Evolutionary conservation across 2,797 vertebrate genomes (phyloP).

Genomic region (Chaenodraco wilsoni): DNA sequence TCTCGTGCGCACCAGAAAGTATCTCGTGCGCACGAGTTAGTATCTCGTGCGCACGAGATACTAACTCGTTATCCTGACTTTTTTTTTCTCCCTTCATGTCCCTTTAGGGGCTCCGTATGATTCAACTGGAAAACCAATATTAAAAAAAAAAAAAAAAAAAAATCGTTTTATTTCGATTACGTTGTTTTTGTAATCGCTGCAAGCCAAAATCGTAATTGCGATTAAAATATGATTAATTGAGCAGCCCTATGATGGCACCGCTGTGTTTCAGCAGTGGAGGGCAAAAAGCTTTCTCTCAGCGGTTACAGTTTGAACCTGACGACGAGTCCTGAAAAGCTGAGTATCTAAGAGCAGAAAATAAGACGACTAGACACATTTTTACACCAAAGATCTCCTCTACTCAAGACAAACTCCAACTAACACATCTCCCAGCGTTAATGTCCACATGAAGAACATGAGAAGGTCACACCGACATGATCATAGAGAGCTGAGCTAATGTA

Average conservation of each 20-base stretch:
- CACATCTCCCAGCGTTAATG: conserved; percentile 1
- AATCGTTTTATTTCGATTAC: too few relatives aligned
- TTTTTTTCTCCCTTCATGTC: too few relatives aligned
- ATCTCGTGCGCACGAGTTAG: too few relatives aligned
- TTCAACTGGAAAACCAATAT: too few relatives aligned
- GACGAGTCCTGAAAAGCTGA: conserved; percentile 20
- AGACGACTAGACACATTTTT: conserved; percentile 22
- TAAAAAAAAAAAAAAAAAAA: too few relatives aligned
- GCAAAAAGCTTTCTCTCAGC: conserved; percentile 15
- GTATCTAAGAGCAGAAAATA: conserved; percentile 17
- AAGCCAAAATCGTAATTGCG: too few relatives aligned
- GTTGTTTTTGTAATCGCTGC: too few relatives aligned
- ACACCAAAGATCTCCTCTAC: background rate
- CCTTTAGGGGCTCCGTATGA: too few relatives aligned
- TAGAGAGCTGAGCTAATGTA: conserved; percentile 34
- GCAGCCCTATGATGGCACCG: background rate
- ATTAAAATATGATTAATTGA: too few relatives aligned
- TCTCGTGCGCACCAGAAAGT: too few relatives aligned
- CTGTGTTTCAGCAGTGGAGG: conserved; percentile 27
- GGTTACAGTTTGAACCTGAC: conserved; percentile 28
- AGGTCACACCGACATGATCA: conserved; percentile 31
- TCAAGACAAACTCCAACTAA: conserved; percentile 14
- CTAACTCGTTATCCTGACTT: too few relatives aligned
- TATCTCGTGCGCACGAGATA: too few relatives aligned
- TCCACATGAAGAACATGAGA: conserved; percentile 15